Base-by-base conservation (phyloP, 2,797 vertebrate genomes). In the Loriculus beryllinus region DNA sequence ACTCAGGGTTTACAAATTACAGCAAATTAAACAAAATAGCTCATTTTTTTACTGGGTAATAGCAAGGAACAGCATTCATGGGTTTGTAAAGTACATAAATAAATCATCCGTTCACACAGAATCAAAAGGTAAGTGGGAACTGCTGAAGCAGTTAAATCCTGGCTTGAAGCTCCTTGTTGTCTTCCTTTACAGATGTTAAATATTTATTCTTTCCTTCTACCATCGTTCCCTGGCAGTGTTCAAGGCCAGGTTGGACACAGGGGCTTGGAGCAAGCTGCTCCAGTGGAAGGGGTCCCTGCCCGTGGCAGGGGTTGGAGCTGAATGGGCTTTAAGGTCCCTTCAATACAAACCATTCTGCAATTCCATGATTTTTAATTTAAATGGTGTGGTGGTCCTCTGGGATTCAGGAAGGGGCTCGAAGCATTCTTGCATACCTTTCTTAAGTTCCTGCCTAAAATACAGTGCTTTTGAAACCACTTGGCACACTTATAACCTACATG, bases 391-490 rank as follows among this genome's bases (percentile, higher is more conserved):
- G 1, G 8, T 18, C n/a, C 16, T 31, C 42, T 74, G 60, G 15
- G 23, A 48, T 37, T 64, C 40, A 16, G 47, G 6, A 33, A 29
- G 15, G 18, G 43, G 39, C 37, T 67, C n/a, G 59, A 28, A 45
- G 37, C 10, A 12, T 31, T 60, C 45, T n/a, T 39, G 25, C 16
- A 18, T 21, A 23, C 17, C 54, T 14, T 22, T 52, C 48, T 62
- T 6, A 3, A 42, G 51, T 15, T 39, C 43, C 25, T n/a, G n/a
- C 40, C 52, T 19, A 28, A 42, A 85, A 82, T 2, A 8, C 25
- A 52, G 10, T 3, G 1, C 18, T 22, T 35, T 14, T 29, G n/a
- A 51, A 29, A 29, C 14, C 2, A 0, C 31, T 26, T 3, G 14
- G 20, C 42, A 5, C 6, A 3, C n/a, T 25, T 9, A 14, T 3